A percentile compares a stretch with the other conserved stretches of the same genome.
phyloP scores from a whole-genome alignment of 35 echinoderm and acorn worm species.

The Lytechinus variegatus region DNA sequence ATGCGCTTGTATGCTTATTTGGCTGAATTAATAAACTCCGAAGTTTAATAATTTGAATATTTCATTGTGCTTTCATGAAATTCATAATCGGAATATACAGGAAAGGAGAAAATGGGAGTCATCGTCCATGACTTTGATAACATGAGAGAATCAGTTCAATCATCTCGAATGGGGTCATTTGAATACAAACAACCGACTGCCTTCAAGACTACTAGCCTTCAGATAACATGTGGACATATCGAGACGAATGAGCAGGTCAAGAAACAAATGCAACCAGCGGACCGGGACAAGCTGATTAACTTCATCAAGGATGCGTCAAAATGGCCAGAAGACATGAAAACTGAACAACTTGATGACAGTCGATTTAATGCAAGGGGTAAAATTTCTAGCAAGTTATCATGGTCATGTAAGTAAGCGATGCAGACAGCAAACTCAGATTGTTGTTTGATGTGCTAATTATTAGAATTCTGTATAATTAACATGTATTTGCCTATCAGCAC shows the following conservation, averaged over 20 bases:
- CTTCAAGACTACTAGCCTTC: not conserved
- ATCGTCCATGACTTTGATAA: conserved; percentile 7
- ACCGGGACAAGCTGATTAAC: not conserved
- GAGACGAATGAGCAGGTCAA: not conserved
- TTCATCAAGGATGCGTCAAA: not conserved
- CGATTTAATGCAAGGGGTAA: too few relatives aligned
- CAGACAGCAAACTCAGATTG: too few relatives aligned
- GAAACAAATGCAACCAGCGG: not conserved
- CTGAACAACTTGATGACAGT: not conserved
- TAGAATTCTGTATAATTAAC: too few relatives aligned
- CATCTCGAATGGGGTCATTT: not conserved
- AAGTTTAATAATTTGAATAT: too few relatives aligned
- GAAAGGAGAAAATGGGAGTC: not conserved
- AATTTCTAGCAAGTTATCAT: too few relatives aligned
- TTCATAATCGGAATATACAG: not conserved
- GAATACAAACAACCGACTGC: not conserved
- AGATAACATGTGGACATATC: not conserved
- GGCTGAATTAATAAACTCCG: too few relatives aligned
- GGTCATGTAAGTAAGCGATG: too few relatives aligned
- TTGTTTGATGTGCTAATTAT: too few relatives aligned
- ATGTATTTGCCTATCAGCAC: too few relatives aligned
- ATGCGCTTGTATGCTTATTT: too few relatives aligned
- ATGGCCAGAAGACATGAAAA: not conserved
- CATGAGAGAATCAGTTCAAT: not conserved
- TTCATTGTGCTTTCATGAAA: too few relatives aligned